These are phyloP conservation scores for Nomada ruficornis DNA, from an alignment of 2,888 invertebrate genomes.

Conservation along the genomic window DNA sequence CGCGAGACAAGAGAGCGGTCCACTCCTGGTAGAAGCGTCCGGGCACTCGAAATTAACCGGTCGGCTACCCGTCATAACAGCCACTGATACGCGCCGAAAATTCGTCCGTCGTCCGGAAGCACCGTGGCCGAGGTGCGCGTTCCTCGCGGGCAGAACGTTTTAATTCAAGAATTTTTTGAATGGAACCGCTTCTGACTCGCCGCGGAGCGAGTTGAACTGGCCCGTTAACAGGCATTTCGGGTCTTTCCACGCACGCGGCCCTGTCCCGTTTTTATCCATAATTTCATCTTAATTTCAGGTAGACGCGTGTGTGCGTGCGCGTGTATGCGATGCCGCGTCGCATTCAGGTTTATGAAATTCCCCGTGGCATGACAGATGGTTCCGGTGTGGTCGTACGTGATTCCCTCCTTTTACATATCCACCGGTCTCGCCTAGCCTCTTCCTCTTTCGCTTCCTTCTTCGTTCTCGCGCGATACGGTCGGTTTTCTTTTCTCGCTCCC, in stretches of 20 bases:
- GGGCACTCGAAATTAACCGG: slow-evolving; percentile 67
- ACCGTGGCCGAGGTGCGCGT: slow-evolving; percentile 26
- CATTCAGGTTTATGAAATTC: slow-evolving; percentile 74
- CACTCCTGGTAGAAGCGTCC: slow-evolving; percentile 38
- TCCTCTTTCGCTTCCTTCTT: slow-evolving; percentile 16
- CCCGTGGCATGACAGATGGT: slow-evolving; percentile 74
- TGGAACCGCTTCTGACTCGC: slow-evolving; percentile 42
- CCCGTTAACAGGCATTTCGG: slow-evolving; percentile 61
- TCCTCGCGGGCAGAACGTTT: slow-evolving; percentile 29
- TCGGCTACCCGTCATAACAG: slow-evolving; percentile 65
- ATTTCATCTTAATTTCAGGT: slow-evolving; percentile 72
- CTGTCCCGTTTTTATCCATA: slow-evolving; percentile 63
- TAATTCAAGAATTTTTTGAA: slow-evolving; percentile 60
- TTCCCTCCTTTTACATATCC: slow-evolving; percentile 63
- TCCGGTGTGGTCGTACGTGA: slow-evolving; percentile 72
- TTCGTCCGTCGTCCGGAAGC: slow-evolving; percentile 62
- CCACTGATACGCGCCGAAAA: slow-evolving; percentile 53
- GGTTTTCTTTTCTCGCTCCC: slow-evolving; percentile 69
- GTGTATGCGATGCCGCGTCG: slow-evolving; percentile 50
- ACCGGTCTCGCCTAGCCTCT: slow-evolving; percentile 36
- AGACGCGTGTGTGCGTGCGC: slow-evolving; percentile 38
- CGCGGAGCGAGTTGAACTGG: slow-evolving; percentile 28
- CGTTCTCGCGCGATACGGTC: slow-evolving; percentile 51
- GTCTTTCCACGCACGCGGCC: slow-evolving; percentile 45
- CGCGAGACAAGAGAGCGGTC: slow-evolving; percentile 68